These are phyloP conservation scores for Chrysodeixis includens DNA, from an alignment of 2,888 invertebrate species.

Conservation along the genomic window DNA sequence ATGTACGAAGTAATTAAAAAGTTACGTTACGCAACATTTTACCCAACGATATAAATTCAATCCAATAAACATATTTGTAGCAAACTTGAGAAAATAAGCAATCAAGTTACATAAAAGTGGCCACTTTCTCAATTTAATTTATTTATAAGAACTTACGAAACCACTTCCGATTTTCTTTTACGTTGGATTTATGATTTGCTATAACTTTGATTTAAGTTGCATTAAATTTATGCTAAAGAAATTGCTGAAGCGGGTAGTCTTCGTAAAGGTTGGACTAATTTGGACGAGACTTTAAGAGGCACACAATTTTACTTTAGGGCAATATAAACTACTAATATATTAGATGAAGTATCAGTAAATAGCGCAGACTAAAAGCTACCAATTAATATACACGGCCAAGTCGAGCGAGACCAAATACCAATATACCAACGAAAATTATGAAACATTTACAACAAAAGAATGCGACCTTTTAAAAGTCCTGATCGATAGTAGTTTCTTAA, in stretches of 20 bases:
- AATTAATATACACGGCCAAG: too few relatives aligned
- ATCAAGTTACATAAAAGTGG: background rate
- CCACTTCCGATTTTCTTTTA: background rate
- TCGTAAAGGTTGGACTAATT: too few relatives aligned
- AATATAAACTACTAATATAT: too few relatives aligned
- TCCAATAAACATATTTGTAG: background rate
- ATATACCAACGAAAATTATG: background rate
- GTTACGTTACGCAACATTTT: background rate
- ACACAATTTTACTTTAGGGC: too few relatives aligned
- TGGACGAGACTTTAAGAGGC: too few relatives aligned
- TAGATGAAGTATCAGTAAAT: too few relatives aligned
- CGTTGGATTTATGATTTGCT: background rate
- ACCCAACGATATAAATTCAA: background rate
- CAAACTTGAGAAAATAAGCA: background rate
- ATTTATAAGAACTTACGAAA: background rate
- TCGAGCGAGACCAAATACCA: too few relatives aligned
- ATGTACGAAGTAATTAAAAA: background rate
- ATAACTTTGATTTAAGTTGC: background rate
- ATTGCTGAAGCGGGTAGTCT: too few relatives aligned
- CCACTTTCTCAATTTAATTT: conserved; percentile 5
- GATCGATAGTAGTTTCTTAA: background rate
- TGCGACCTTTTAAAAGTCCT: background rate
- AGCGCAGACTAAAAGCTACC: too few relatives aligned
- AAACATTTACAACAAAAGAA: background rate
- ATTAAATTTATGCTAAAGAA: background rate